A percentile compares a stretch with the other conserved stretches of the same genome.
Conservation (phyloP, 2,797 vertebrate species). For the Brotula barbata region DNA sequence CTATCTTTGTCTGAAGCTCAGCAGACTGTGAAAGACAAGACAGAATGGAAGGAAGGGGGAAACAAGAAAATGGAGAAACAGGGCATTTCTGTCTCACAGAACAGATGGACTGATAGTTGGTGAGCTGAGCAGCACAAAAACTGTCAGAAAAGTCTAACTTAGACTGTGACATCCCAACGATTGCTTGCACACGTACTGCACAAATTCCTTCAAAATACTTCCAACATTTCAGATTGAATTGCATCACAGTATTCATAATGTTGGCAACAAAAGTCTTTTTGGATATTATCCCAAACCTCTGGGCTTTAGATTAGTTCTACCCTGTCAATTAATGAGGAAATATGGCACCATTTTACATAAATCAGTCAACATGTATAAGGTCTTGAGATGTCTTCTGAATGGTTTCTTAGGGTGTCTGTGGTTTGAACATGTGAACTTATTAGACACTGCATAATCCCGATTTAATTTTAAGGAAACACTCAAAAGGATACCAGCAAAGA, state of each 20-base stretch:
- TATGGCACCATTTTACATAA: not conserved
- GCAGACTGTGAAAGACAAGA: conserved; percentile 77
- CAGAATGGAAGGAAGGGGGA: conserved; percentile 65
- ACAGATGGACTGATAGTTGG: conserved; percentile 66
- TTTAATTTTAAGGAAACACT: not conserved
- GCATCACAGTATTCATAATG: no score
- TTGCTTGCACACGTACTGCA: not conserved
- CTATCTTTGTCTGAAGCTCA: conserved; percentile 69
- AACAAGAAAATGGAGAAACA: conserved; percentile 70
- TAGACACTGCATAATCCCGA: not conserved
- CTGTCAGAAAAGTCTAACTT: conserved; percentile 49
- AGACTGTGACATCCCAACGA: conserved; percentile 8
- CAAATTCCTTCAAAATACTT: no score
- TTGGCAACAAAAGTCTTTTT: no score
- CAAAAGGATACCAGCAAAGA: conserved; percentile 5
- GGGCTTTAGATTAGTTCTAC: no score
- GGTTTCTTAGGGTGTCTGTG: not conserved
- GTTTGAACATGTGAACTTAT: conserved; percentile 1
- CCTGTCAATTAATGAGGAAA: not conserved
- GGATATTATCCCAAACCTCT: no score
- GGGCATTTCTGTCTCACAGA: conserved; percentile 46
- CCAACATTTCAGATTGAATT: no score
- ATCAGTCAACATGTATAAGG: not conserved
- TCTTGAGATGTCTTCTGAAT: not conserved
- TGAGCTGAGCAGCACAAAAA: conserved; percentile 23